Conservation (phyloP, 2,797 vertebrate genomes). For the Uromys caudimaculatus region DNA sequence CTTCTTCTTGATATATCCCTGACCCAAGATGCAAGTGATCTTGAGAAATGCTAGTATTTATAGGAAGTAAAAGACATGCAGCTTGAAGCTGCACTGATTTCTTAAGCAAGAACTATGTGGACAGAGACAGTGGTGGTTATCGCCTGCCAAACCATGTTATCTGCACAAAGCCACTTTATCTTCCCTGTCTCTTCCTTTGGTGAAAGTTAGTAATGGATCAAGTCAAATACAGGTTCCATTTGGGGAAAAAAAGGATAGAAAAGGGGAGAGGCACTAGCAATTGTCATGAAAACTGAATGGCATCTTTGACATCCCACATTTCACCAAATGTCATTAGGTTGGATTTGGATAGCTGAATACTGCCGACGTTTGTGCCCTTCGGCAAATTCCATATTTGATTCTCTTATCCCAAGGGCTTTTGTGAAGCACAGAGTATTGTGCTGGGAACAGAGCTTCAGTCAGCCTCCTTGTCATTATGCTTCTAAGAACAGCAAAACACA, state of each 20-base stretch:
- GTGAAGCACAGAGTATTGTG: slow-evolving; percentile 10
- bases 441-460: slow-evolving; percentile 32
- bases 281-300: slow-evolving; percentile 15
- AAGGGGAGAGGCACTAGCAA: background rate
- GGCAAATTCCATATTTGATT: slow-evolving; percentile 75
- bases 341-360: slow-evolving; percentile 54
- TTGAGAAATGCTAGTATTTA: background rate
- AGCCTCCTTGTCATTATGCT: slow-evolving; percentile 22
- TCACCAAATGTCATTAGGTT: slow-evolving; percentile 37
- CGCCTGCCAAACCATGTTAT: background rate
- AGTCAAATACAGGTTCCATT: background rate
- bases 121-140: background rate
- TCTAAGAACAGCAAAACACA: background rate
- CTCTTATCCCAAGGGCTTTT: slow-evolving; percentile 63
- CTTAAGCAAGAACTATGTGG: background rate
- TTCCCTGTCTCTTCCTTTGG: background rate
- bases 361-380: slow-evolving; percentile 57
- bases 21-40: background rate
- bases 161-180: background rate
- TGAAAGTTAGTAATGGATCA: slow-evolving; percentile 18
- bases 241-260: background rate
- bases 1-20: background rate
- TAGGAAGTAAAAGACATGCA: background rate
- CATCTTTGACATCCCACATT: slow-evolving; percentile 11
- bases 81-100: background rate